These are phyloP conservation scores for Marcusenius ussheri DNA, from an alignment of 2,113 vertebrate species.

Conservation along the genomic window DNA sequence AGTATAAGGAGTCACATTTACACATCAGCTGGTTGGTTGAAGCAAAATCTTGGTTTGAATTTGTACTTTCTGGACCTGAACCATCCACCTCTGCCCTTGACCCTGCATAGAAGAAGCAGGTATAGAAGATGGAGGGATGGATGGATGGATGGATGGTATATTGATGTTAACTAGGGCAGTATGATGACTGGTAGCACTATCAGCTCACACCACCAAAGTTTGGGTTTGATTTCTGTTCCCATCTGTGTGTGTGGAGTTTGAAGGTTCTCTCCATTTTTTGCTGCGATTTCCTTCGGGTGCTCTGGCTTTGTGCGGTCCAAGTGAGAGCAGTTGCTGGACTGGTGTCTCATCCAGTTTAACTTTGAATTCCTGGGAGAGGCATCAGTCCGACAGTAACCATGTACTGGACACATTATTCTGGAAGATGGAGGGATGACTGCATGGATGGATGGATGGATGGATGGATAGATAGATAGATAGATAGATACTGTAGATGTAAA, in stretches of 20 bases:
- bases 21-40: too few species aligned
- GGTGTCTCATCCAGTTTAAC: background rate
- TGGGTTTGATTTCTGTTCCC: background rate
- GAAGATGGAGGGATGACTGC: background rate
- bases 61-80: too few species aligned
- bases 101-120: background rate
- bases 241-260: background rate
- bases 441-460: background rate
- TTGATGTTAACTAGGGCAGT: background rate
- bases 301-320: background rate
- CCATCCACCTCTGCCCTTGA: background rate
- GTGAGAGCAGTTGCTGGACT: background rate
- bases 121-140: background rate
- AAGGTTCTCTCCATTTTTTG: background rate
- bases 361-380: background rate
- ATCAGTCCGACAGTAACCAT: background rate
- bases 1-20: too few species aligned
- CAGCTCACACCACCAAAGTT: background rate
- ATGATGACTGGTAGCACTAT: background rate
- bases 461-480: background rate
- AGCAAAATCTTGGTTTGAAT: too few species aligned
- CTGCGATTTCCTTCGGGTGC: background rate
- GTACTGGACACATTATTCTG: background rate
- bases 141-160: background rate
- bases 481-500: background rate